Percentiles rank a stretch among this genome's conserved stretches.
Conservation (phyloP, 2,113 vertebrate genomes). For the Corythornis cristatus region DNA sequence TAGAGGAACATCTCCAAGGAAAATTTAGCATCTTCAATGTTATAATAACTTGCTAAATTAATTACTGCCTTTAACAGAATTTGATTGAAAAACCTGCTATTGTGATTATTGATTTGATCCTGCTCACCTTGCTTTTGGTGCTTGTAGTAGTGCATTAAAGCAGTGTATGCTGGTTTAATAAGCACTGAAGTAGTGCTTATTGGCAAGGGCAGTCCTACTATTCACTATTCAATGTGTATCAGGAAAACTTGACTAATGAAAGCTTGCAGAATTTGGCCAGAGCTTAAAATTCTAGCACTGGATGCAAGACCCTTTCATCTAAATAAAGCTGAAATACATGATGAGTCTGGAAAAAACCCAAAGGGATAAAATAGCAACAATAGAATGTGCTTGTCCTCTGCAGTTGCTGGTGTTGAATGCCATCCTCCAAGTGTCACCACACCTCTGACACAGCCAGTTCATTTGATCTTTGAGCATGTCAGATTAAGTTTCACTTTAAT, state of each 20-base stretch:
- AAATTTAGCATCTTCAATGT: not conserved
- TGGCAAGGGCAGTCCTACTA: not conserved
- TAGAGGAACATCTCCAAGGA: not conserved
- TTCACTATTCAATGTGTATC: not conserved
- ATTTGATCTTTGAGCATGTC: not conserved
- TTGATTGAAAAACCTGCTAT: not conserved
- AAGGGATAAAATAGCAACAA: not conserved
- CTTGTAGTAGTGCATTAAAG: not conserved
- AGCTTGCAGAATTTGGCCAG: not conserved
- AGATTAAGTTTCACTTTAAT: not conserved
- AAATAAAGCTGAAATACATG: not conserved
- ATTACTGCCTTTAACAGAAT: not conserved
- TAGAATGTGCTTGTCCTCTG: conserved; percentile 2
- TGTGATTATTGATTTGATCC: not conserved
- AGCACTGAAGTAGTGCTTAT: not conserved
- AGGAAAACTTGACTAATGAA: not conserved
- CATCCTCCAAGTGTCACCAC: not conserved
- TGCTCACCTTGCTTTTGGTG: not conserved
- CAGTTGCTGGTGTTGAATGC: conserved; percentile 39
- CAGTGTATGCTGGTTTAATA: too few species aligned
- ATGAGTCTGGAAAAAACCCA: not conserved
- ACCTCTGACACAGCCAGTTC: not conserved
- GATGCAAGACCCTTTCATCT: not conserved
- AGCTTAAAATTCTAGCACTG: not conserved
- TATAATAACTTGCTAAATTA: not conserved